Conservation (phyloP, 2,888 invertebrate species). For the Drosophila borealis region DNA sequence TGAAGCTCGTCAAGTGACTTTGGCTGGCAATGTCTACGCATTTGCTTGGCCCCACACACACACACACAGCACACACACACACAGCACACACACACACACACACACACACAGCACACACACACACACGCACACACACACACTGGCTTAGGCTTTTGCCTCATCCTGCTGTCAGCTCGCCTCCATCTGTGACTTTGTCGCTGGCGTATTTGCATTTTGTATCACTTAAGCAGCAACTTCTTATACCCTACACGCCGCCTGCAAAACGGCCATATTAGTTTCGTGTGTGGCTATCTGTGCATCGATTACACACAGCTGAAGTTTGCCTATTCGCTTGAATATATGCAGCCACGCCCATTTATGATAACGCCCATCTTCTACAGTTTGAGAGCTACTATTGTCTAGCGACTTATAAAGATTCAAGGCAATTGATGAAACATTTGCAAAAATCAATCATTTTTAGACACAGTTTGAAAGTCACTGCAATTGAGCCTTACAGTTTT, state of each 20-base stretch:
- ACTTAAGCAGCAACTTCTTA: slow-evolving; percentile 67
- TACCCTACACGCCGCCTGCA: neutral
- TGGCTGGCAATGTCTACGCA: slow-evolving; percentile 41
- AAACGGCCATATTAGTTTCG: neutral
- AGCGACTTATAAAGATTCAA: too few relatives aligned
- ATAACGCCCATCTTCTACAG: too few relatives aligned
- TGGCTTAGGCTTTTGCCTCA: neutral
- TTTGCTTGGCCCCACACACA: slow-evolving; percentile 13
- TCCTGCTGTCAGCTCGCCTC: slow-evolving; percentile 7
- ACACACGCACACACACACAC: neutral
- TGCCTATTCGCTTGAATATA: too few relatives aligned
- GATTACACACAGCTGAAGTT: too few relatives aligned
- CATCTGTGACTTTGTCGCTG: slow-evolving; percentile 61
- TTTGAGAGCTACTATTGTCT: too few relatives aligned
- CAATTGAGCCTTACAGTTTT: too few relatives aligned
- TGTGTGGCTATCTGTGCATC: too few relatives aligned
- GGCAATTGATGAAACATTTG: too few relatives aligned
- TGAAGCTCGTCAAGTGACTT: slow-evolving; percentile 76
- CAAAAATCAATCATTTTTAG: too few relatives aligned
- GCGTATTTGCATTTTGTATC: slow-evolving; percentile 79
- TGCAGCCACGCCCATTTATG: too few relatives aligned
- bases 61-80: slow-evolving; percentile 8
- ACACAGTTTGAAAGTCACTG: too few relatives aligned
- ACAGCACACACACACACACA: slow-evolving; percentile 5
- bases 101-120: neutral